Base-by-base conservation (phyloP, 2,888 invertebrate genomes). In the Stenurella melanura region DNA sequence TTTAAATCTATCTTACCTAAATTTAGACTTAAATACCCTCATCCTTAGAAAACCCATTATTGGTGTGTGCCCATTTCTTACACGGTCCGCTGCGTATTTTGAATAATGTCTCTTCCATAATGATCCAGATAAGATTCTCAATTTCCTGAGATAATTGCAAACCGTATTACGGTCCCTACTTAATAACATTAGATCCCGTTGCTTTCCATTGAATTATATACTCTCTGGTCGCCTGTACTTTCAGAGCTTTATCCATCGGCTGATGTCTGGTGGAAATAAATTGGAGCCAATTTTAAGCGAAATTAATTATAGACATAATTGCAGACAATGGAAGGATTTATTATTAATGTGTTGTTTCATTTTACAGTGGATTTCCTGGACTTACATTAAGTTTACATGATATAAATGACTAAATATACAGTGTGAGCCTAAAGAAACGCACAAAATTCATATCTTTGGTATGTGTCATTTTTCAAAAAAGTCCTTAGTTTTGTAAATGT, bases 81-180 rank as follows among this genome's bases (percentile, higher is more conserved):
- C 76, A 82, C 83, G 82, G 80, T 83, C 80, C 80, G 80, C 79
- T 83, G 85, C 83, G 78, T 83, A 83, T 85, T 86, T 84, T 86
- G 85, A 86, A 86, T 86, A 83, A 83, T 84, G 83, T 81, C 82
- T 78, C 77, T 79, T 81, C 83, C 82, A 83, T 85, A 86, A 86
- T 84, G 84, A 86, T 85, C 79, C 83, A 83, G 86, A 86, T 86
- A 85, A 86, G 86, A 85, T 85, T 86, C 84, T 84, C 86, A 86
- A 86, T 86, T 86, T 86, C 84, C 85, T 81, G 81, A 82, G 86
- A 85, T 86, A 86, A 86, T 86, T 86, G 86, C 85, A 83, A 86
- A 85, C 85, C 82, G 84, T 85, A 85, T 85, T 85, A 85, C 81
- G 78, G 81, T 79, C 81, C 81, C 79, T 76, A 82, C 81, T 78